Conservation (phyloP, 1,140 invertebrate species). For the Drosophila carrolli region DNA sequence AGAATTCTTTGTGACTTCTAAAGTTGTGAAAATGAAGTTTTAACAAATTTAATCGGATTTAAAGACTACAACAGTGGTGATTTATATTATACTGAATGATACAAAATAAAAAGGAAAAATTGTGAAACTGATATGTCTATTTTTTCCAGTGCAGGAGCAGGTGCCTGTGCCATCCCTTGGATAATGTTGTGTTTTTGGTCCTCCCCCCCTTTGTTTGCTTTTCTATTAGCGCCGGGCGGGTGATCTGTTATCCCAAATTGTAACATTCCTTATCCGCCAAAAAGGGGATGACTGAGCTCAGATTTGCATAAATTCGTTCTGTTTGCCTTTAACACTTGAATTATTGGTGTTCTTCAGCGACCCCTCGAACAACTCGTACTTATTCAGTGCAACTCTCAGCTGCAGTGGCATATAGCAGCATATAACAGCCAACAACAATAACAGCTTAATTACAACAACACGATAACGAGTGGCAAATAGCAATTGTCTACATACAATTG, state of each 20-base stretch:
- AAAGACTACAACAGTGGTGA: background rate
- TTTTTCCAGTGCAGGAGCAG: conserved; percentile 45
- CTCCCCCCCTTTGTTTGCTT: conserved; percentile 53
- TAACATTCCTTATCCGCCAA: conserved; percentile 43
- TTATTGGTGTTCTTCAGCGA: conserved; percentile 54
- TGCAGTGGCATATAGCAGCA: conserved; percentile 22
- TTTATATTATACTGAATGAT: background rate
- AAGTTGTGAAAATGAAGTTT: background rate
- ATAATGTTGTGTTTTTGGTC: background rate
- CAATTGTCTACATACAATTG: conserved; percentile 75
- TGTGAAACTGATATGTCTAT: background rate
- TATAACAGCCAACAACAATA: conserved; percentile 53
- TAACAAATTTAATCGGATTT: background rate
- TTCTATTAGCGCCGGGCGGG: conserved; percentile 57
- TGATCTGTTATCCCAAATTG: conserved; percentile 57
- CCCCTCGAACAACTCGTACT: conserved; percentile 5
- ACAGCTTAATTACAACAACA: conserved; percentile 76
- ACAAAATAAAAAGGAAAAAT: too few species aligned
- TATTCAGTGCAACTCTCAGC: conserved; percentile 35
- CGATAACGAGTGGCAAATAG: conserved; percentile 60
- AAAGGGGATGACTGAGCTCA: conserved; percentile 44
- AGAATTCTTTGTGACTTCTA: too few species aligned
- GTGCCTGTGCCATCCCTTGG: conserved; percentile 42
- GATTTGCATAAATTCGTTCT: conserved; percentile 72
- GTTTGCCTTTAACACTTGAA: conserved; percentile 76